phyloP scores from a whole-genome alignment of 2,113 vertebrate genomes.

The Eublepharis macularius region DNA sequence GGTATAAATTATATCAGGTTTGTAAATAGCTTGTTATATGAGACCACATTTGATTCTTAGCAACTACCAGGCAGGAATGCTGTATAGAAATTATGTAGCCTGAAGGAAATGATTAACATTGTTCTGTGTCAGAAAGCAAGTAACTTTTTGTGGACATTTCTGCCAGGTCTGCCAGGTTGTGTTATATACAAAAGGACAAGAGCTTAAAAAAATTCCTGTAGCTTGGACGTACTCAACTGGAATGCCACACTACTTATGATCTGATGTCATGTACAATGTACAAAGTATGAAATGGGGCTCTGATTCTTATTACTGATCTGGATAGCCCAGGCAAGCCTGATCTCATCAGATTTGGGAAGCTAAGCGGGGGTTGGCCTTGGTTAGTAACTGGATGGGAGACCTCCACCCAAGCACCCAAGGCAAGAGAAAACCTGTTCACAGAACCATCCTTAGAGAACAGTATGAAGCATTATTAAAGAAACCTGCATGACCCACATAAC shows the following conservation, averaged over 20 bases:
- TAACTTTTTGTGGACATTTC: not conserved
- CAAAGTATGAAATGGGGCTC: conserved; percentile 5
- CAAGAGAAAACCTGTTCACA: not conserved
- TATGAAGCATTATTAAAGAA: not conserved
- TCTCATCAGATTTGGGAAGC: no score
- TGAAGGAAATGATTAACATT: not conserved
- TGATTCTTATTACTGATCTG: no score
- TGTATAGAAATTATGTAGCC: not conserved
- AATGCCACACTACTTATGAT: not conserved
- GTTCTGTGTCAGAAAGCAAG: not conserved
- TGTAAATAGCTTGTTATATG: not conserved
- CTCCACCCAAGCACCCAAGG: not conserved
- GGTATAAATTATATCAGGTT: conserved; percentile 4
- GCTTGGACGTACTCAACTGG: not conserved
- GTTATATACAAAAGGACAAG: conserved; percentile 1
- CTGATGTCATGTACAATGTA: not conserved
- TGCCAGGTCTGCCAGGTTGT: not conserved
- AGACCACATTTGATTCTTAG: not conserved
- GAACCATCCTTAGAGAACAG: not conserved
- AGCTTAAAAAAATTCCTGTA: conserved; percentile 22
- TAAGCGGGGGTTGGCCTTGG: no score
- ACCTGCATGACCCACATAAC: not conserved
- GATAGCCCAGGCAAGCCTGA: no score
- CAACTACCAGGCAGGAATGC: not conserved
- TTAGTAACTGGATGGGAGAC: no score